phyloP scores from a whole-genome alignment of 2,888 invertebrate species.

The Dioctria rufipes region DNA sequence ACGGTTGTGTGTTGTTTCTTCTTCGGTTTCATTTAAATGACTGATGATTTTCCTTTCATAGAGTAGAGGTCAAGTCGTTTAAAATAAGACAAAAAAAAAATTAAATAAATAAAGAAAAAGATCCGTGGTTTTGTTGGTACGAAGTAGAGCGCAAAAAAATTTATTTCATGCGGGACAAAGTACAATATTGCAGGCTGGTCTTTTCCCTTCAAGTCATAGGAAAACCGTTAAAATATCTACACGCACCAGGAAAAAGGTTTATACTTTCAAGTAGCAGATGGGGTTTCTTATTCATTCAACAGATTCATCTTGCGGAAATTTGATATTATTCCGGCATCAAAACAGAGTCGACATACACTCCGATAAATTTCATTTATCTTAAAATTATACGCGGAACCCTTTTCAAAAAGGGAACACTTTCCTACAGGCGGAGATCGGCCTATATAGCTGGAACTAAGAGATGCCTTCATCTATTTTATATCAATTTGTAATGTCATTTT shows the following conservation, averaged over 20 bases:
- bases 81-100: background rate
- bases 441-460: background rate
- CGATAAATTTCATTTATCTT: background rate
- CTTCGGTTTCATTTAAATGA: background rate
- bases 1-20: background rate
- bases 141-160: background rate
- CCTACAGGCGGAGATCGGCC: background rate
- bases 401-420: background rate
- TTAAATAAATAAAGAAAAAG: background rate
- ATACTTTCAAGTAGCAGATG: no score
- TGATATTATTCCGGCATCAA: background rate
- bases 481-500: constrained; percentile 9
- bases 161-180: no score
- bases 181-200: background rate
- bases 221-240: no score
- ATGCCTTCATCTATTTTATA: constrained; percentile 6
- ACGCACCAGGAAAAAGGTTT: background rate
- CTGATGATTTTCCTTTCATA: background rate
- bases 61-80: background rate
- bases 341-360: background rate
- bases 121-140: background rate
- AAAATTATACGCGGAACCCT: constrained; percentile 6
- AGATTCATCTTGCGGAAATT: background rate
- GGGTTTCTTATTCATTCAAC: background rate
- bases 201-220: background rate